Conservation (phyloP, 2,888 invertebrate species). For the Cactoblastis cactorum region DNA sequence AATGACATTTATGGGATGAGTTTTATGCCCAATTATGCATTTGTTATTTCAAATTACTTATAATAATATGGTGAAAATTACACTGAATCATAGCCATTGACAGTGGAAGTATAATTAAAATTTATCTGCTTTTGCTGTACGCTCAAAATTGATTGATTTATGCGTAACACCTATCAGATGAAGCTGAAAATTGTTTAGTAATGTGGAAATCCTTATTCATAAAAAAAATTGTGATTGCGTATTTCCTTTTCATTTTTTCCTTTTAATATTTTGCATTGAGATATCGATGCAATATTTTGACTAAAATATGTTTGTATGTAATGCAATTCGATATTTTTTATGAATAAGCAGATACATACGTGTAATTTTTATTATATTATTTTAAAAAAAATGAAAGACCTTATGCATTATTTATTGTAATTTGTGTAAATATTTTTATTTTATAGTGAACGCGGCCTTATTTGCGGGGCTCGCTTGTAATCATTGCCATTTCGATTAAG, state of each 20-base stretch:
- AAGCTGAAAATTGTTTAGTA: too few species aligned
- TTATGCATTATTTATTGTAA: slow-evolving; percentile 26
- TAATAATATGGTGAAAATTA: neutral
- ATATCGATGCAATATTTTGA: too few species aligned
- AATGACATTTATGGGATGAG: neutral
- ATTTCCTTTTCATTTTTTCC: too few species aligned
- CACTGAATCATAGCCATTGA: neutral
- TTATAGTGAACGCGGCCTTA: slow-evolving; percentile 22
- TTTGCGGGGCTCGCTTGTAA: slow-evolving; percentile 35
- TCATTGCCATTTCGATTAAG: slow-evolving; percentile 64
- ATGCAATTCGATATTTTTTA: too few species aligned
- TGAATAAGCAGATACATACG: neutral
- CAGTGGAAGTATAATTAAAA: too few species aligned
- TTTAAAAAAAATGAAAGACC: slow-evolving; percentile 16
- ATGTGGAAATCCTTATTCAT: too few species aligned
- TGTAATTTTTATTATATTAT: neutral
- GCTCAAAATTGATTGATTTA: too few species aligned
- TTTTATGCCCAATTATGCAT: neutral
- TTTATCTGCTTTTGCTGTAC: too few species aligned
- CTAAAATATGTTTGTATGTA: too few species aligned
- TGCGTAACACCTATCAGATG: too few species aligned
- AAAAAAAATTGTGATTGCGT: too few species aligned
- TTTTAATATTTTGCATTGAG: too few species aligned
- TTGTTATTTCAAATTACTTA: neutral
- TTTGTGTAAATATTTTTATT: slow-evolving; percentile 22